Conservation (phyloP, 2,797 vertebrate species). For the Sciurus vulgaris region DNA sequence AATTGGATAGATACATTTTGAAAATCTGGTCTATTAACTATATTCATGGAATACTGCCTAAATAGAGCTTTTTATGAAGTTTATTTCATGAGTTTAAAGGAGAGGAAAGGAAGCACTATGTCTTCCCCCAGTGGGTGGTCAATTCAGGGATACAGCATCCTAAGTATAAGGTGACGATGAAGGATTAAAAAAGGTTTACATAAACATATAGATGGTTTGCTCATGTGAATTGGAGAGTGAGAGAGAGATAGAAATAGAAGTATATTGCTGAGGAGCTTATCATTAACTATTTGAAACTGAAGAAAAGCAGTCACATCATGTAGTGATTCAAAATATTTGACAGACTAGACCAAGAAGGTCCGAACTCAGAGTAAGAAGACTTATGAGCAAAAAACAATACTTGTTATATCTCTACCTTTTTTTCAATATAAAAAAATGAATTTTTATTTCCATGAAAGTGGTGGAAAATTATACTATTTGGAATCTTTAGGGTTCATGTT, state of each 20-base stretch:
- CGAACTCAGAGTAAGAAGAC: background rate
- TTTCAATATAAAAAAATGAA: background rate
- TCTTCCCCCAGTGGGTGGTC: background rate
- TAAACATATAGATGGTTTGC: background rate
- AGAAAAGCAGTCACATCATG: background rate
- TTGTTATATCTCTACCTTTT: background rate
- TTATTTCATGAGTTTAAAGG: background rate
- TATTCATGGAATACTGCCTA: background rate
- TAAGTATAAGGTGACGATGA: background rate
- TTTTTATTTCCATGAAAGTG: background rate
- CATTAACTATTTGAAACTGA: background rate
- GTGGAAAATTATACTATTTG: background rate
- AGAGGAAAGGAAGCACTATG: background rate
- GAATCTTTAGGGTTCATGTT: background rate
- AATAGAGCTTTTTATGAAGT: background rate
- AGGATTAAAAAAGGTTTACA: constrained; percentile 8
- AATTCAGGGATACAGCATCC: background rate
- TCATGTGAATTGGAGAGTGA: background rate
- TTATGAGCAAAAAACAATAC: background rate
- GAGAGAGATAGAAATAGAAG: background rate
- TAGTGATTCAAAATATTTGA: constrained; percentile 13
- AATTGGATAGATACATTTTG: background rate
- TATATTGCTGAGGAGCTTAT: background rate
- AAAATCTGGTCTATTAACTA: background rate
- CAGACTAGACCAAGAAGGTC: background rate